A percentile compares a stretch with the other conserved stretches of the same genome.
Evolutionary conservation across 2,797 vertebrate genomes (phyloP).

Genomic region (Gobionotothen gibberifrons): DNA sequence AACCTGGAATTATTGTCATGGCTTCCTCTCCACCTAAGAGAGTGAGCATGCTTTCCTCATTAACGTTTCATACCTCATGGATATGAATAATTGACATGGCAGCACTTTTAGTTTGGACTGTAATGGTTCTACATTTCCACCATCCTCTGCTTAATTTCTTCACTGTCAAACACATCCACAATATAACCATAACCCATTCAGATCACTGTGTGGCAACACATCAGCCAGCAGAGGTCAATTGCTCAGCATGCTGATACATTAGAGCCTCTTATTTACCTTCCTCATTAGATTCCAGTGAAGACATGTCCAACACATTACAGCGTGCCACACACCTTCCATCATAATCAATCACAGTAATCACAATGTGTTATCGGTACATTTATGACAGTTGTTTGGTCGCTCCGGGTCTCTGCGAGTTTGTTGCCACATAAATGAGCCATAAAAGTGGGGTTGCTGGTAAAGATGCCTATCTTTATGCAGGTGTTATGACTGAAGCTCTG

Average conservation of each 20-base stretch:
- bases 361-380: constrained; percentile 62
- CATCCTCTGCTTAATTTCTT: neutral
- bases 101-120: constrained; percentile 25
- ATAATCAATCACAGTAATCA: constrained; percentile 44
- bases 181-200: constrained; percentile 74
- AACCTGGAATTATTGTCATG: constrained; percentile 38
- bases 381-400: constrained; percentile 68
- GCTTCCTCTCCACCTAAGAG: neutral
- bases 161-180: constrained; percentile 28
- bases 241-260: constrained; percentile 31
- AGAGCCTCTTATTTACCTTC: constrained; percentile 46
- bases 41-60: constrained; percentile 21
- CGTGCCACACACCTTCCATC: constrained; percentile 43
- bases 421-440: constrained; percentile 82
- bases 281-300: constrained; percentile 22
- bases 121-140: constrained; percentile 5
- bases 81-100: constrained; percentile 41
- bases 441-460: constrained; percentile 78
- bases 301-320: constrained; percentile 34
- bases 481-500: constrained; percentile 81
- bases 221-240: constrained; percentile 44
- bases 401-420: constrained; percentile 61
- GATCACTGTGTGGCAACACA: constrained; percentile 66
- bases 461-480: constrained; percentile 86
- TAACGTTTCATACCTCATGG: constrained; percentile 30